These are phyloP conservation scores for Microplitis demolitor DNA, from an alignment of 1,140 invertebrate species.

Conservation along the genomic window DNA sequence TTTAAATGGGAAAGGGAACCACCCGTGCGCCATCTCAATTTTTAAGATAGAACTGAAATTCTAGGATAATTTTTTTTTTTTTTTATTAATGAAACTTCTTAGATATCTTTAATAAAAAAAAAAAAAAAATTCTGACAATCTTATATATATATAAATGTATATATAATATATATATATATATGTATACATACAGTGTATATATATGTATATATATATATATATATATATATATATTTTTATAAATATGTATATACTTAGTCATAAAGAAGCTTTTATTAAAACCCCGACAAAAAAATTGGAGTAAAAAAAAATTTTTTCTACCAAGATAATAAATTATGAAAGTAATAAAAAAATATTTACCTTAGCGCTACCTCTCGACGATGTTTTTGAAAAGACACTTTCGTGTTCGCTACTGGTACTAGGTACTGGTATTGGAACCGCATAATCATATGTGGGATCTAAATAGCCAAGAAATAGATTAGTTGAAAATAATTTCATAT, in stretches of 20 bases:
- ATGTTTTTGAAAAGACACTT: slow-evolving; percentile 62
- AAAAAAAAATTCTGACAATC: too few relatives aligned
- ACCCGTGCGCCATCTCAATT: too few relatives aligned
- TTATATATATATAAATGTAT: too few relatives aligned
- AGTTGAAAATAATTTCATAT: not conserved
- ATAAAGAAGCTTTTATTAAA: not conserved
- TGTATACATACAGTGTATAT: too few relatives aligned
- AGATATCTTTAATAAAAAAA: too few relatives aligned
- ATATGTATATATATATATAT: too few relatives aligned
- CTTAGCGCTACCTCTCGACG: slow-evolving; percentile 60
- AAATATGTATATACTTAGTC: not conserved
- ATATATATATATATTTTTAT: not conserved
- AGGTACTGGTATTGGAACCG: slow-evolving; percentile 61
- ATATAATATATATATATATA: too few relatives aligned
- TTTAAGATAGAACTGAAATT: too few relatives aligned
- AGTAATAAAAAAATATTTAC: slow-evolving; percentile 32
- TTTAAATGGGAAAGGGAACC: too few relatives aligned
- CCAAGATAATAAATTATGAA: not conserved
- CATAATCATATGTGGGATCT: slow-evolving; percentile 64
- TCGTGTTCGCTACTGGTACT: slow-evolving; percentile 61
- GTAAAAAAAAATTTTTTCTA: not conserved
- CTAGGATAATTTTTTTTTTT: too few relatives aligned
- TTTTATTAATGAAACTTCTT: too few relatives aligned
- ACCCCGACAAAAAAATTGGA: not conserved
- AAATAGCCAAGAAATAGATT: slow-evolving; percentile 27